These are phyloP conservation scores for Melanotaenia pygmaea DNA, from an alignment of 2,797 vertebrate genomes.

Conservation along the genomic window DNA sequence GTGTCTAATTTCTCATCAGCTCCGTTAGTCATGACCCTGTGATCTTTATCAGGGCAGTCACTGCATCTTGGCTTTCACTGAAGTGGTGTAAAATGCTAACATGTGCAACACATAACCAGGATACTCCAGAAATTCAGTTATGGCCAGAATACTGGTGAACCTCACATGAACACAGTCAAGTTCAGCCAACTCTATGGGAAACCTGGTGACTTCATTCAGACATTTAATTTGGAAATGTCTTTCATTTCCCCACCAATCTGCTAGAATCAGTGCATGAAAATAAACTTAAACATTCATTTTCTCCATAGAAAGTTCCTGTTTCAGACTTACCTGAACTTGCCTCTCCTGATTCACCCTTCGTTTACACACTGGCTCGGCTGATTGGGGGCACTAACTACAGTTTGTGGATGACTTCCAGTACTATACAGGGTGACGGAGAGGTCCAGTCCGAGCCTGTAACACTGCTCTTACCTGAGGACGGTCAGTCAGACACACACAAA, in stretches of 20 bases:
- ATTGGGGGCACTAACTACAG: slow-evolving; percentile 89
- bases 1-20: not conserved
- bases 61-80: not conserved
- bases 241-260: not conserved
- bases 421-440: slow-evolving; percentile 89
- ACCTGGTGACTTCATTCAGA: not conserved
- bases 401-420: slow-evolving; percentile 94
- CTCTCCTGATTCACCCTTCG: slow-evolving; percentile 65
- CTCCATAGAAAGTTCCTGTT: slow-evolving; percentile 84
- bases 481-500: slow-evolving; percentile 84
- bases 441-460: slow-evolving; percentile 86
- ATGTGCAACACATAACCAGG: not conserved
- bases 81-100: not conserved
- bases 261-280: slow-evolving; percentile 10
- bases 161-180: not conserved
- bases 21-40: not conserved
- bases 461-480: slow-evolving; percentile 88
- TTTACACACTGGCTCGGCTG: slow-evolving; percentile 84
- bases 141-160: not conserved
- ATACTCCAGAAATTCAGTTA: not conserved
- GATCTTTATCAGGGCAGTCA: not conserved
- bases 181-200: not conserved
- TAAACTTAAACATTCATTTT: not conserved
- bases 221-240: not conserved
- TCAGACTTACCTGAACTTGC: slow-evolving; percentile 63